phyloP scores from a whole-genome alignment of 2,888 invertebrate genomes.

The Eulithis prunata region DNA sequence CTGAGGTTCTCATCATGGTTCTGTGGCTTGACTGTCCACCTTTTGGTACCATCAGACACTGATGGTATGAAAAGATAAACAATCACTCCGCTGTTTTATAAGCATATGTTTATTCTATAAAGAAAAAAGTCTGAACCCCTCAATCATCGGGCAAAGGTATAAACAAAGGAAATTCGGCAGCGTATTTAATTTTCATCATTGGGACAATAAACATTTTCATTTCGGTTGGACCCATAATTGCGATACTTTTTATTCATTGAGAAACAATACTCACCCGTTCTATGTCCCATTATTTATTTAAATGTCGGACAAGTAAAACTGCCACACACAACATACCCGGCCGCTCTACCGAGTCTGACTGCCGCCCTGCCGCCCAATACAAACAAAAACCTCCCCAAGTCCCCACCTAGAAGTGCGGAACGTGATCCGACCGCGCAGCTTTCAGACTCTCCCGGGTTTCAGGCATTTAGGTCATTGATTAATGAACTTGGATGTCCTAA shows the following conservation, averaged over 20 bases:
- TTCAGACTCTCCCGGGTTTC: conserved; percentile 3
- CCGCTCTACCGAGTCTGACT: conserved; percentile 37
- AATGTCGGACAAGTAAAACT: conserved; percentile 5
- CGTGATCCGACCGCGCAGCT: conserved; percentile 22
- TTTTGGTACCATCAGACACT: too few relatives aligned
- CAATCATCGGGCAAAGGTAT: conserved; percentile 12
- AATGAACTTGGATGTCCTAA: neutral
- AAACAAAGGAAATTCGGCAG: conserved; percentile 25
- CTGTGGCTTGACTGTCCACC: too few relatives aligned
- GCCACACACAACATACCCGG: conserved; percentile 29
- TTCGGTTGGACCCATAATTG: neutral
- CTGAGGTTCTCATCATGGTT: too few relatives aligned
- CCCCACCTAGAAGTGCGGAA: neutral
- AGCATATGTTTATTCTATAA: too few relatives aligned
- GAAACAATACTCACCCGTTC: conserved; percentile 19
- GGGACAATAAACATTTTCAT: neutral
- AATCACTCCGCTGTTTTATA: too few relatives aligned
- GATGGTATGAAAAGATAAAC: too few relatives aligned
- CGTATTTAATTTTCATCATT: neutral
- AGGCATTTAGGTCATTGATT: conserved; percentile 32
- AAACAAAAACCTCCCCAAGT: conserved; percentile 6
- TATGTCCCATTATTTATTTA: conserved; percentile 16
- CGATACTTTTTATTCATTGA: too few relatives aligned
- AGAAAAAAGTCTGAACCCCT: conserved; percentile 4
- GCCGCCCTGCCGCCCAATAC: conserved; percentile 10